Evolutionary conservation across 2,888 invertebrate species (phyloP).

Genomic region (Hydriomena furcata): DNA sequence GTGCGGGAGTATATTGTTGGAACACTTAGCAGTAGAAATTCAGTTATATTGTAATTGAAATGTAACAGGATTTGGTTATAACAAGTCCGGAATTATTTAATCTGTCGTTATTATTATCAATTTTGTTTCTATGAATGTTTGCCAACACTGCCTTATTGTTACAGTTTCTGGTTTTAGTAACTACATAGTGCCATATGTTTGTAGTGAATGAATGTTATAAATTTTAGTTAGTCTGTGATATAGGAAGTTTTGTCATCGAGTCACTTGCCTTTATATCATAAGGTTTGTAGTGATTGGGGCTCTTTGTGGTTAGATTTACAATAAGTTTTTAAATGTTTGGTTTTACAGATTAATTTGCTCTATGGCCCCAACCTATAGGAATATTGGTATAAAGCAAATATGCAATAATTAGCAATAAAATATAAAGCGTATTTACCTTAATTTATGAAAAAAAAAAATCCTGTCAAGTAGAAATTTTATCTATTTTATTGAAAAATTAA

Average conservation of each 20-base stretch:
- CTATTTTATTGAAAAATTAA: constrained; percentile 16
- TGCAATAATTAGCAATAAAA: constrained; percentile 19
- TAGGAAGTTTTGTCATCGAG: constrained; percentile 64
- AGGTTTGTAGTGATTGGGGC: constrained; percentile 38
- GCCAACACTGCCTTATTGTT: constrained; percentile 61
- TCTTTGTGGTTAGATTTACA: constrained; percentile 19
- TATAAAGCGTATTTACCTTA: constrained; percentile 2
- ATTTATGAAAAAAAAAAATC: not conserved
- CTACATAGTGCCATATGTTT: constrained; percentile 71
- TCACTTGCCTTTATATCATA: constrained; percentile 61
- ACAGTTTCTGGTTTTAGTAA: constrained; percentile 60
- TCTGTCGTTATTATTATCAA: constrained; percentile 19
- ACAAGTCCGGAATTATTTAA: constrained; percentile 27
- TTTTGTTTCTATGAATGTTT: constrained; percentile 20
- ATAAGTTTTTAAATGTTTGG: constrained; percentile 14
- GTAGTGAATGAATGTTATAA: constrained; percentile 67
- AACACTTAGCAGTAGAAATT: constrained; percentile 66
- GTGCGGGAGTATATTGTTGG: constrained; percentile 69
- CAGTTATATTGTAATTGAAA: constrained; percentile 80
- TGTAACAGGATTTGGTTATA: constrained; percentile 64
- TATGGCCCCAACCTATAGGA: constrained; percentile 17
- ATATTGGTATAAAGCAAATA: constrained; percentile 9
- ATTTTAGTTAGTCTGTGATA: constrained; percentile 81
- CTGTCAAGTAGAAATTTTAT: constrained; percentile 1
- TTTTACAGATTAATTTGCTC: constrained; percentile 12